Conservation (phyloP, 2,888 invertebrate species). For the Ophion slaviceki region DNA sequence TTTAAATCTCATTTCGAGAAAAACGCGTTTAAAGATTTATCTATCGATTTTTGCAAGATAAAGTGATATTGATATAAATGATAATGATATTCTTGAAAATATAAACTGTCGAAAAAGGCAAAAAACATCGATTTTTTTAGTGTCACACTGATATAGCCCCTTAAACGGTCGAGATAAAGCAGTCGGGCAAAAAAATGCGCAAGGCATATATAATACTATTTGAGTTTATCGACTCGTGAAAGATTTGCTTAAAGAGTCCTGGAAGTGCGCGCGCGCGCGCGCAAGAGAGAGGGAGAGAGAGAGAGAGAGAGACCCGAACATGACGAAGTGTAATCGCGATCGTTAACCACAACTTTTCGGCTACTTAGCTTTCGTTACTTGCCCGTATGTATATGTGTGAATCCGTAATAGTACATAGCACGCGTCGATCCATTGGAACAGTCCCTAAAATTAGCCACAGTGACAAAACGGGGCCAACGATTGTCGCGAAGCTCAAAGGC, state of each 20-base stretch:
- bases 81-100: too few species aligned
- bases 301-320: conserved; percentile 7
- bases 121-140: too few species aligned
- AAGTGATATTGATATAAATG: too few species aligned
- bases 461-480: conserved; percentile 76
- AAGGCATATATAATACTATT: conserved; percentile 34
- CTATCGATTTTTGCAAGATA: too few species aligned
- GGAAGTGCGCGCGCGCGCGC: not conserved
- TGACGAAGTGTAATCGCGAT: conserved; percentile 55
- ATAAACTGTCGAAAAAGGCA: too few species aligned
- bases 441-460: conserved; percentile 83
- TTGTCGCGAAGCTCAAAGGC: conserved; percentile 43
- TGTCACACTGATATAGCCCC: too few species aligned
- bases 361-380: conserved; percentile 42
- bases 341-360: conserved; percentile 45
- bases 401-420: conserved; percentile 51
- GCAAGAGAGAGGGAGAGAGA: not conserved
- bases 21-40: too few species aligned
- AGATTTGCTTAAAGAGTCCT: conserved; percentile 54
- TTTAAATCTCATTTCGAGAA: too few species aligned
- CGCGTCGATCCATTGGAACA: conserved; percentile 69
- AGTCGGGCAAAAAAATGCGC: not conserved
- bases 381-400: conserved; percentile 19
- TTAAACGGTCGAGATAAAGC: not conserved
- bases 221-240: conserved; percentile 53